phyloP scores from a whole-genome alignment of 2,888 invertebrate species.

The Oligia fasciuncula region DNA sequence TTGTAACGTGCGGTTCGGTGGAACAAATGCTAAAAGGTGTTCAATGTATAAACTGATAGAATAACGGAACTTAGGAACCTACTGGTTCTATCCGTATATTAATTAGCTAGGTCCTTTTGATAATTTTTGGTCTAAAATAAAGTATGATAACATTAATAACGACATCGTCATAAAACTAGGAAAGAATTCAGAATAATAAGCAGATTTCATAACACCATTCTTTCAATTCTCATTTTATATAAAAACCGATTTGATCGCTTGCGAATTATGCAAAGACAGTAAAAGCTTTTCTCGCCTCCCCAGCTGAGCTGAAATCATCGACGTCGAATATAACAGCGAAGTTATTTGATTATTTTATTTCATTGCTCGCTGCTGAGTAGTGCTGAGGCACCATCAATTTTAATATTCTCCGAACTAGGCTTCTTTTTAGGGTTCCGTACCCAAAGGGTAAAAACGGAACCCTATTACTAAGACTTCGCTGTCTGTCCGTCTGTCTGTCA shows the following conservation, averaged over 20 bases:
- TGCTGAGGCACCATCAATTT: constrained; percentile 26
- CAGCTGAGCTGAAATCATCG: constrained; percentile 1
- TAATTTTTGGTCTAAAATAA: background rate
- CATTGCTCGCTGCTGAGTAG: background rate
- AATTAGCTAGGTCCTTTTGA: background rate
- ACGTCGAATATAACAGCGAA: constrained; percentile 17
- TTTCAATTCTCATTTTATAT: constrained; percentile 9
- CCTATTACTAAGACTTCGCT: too few species aligned
- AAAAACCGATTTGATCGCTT: constrained; percentile 16
- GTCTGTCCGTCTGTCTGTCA: too few species aligned
- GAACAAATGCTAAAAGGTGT: background rate
- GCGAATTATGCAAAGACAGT: constrained; percentile 30
- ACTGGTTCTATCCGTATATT: background rate
- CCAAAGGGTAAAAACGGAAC: too few species aligned
- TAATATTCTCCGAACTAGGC: constrained; percentile 11
- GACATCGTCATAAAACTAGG: background rate
- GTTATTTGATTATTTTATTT: constrained; percentile 40
- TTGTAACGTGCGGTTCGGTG: too few species aligned
- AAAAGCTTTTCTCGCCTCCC: constrained; percentile 27
- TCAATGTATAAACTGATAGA: background rate
- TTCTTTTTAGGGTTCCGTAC: background rate
- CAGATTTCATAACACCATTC: background rate
- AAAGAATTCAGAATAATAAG: background rate
- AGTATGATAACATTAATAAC: background rate
- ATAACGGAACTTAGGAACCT: background rate